Percentiles rank a stretch among this genome's conserved stretches.
These are phyloP conservation scores for Thymelicus sylvestris DNA, from an alignment of 2,888 invertebrate genomes.

Conservation along the genomic window DNA sequence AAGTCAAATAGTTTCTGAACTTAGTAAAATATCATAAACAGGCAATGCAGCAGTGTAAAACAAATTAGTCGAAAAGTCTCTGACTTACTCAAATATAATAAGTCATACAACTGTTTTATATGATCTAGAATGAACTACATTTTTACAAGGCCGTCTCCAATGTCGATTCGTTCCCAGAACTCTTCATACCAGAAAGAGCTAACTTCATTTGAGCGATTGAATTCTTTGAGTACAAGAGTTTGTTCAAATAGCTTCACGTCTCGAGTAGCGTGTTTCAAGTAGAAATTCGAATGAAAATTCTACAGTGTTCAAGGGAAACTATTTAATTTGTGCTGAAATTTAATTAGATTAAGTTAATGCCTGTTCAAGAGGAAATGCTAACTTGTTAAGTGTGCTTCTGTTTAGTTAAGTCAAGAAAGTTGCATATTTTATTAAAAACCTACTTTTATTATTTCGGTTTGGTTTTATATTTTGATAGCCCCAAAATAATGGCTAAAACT, in stretches of 20 bases:
- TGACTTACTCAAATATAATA: no score
- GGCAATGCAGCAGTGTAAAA: no score
- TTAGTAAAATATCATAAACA: no score
- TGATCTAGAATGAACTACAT: constrained; percentile 7
- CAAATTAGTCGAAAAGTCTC: no score
- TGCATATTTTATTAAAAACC: no score
- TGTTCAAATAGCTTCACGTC: constrained; percentile 1
- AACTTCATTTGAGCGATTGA: constrained; percentile 23
- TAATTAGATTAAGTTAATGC: not conserved
- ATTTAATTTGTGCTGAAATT: not conserved
- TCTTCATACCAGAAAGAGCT: constrained; percentile 12
- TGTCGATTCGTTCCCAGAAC: constrained; percentile 12
- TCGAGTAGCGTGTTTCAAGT: not conserved
- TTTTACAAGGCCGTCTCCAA: constrained; percentile 7
- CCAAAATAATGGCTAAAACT: no score
- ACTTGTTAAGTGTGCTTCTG: no score
- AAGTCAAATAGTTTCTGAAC: no score
- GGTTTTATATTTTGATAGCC: no score
- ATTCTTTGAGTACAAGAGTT: constrained; percentile 16
- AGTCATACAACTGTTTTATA: not conserved
- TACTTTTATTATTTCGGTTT: no score
- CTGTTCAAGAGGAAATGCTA: no score
- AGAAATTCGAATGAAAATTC: not conserved
- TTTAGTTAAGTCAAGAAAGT: no score
- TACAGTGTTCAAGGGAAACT: not conserved